A percentile compares a stretch with the other conserved stretches of the same genome.
Conservation (phyloP, 2,888 invertebrate species). For the Andrena bicolor region DNA sequence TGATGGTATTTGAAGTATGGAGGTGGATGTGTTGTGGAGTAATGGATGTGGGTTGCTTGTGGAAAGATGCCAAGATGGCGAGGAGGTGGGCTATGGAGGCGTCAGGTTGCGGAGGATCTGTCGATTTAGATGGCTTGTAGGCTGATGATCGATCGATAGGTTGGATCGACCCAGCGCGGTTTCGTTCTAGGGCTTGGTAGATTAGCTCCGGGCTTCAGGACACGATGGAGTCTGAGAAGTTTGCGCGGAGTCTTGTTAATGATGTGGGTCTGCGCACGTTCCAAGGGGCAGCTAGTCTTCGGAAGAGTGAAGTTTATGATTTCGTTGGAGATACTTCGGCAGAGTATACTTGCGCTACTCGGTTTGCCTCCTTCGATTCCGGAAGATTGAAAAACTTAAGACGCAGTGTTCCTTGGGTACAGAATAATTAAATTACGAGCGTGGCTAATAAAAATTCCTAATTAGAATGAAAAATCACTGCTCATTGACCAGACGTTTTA, state of each 20-base stretch:
- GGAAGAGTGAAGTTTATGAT: not conserved
- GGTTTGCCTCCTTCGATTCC: too few relatives aligned
- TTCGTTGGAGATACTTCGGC: too few relatives aligned
- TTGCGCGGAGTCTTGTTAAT: not conserved
- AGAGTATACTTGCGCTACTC: too few relatives aligned
- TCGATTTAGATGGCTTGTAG: not conserved
- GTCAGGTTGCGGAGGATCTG: not conserved
- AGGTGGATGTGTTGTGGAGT: too few relatives aligned
- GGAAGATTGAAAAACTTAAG: too few relatives aligned
- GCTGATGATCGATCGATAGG: slow-evolving; percentile 2
- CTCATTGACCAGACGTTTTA: too few relatives aligned
- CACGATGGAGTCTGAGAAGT: slow-evolving; percentile 1
- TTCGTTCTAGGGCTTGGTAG: not conserved
- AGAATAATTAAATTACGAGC: too few relatives aligned
- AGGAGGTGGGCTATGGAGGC: not conserved
- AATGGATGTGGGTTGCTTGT: not conserved
- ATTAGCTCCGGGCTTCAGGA: slow-evolving; percentile 1
- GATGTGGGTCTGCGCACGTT: not conserved
- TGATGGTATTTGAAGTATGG: too few relatives aligned
- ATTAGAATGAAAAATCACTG: too few relatives aligned
- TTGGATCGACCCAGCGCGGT: not conserved
- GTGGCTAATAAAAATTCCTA: too few relatives aligned
- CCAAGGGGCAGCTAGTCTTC: not conserved
- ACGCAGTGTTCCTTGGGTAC: too few relatives aligned
- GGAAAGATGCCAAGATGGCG: not conserved